These are phyloP conservation scores for Tetranychus truncatus DNA, from an alignment of 2,888 invertebrate genomes.

Conservation along the genomic window DNA sequence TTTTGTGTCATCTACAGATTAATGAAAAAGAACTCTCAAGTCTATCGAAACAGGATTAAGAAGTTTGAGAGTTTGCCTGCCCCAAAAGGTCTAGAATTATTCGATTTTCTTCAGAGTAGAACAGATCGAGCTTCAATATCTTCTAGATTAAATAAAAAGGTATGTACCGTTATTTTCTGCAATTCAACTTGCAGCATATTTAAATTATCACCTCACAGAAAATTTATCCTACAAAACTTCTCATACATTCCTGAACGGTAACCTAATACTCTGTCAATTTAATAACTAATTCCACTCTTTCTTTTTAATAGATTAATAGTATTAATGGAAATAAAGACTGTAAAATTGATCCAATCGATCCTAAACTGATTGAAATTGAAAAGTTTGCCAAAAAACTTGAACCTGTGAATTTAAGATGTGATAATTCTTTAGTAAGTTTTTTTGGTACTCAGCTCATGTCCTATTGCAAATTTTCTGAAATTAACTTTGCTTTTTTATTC, in stretches of 20 bases:
- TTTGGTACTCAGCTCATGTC: background rate
- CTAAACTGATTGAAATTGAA: constrained; percentile 22
- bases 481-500: background rate
- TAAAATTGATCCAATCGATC: constrained; percentile 17
- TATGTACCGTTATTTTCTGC: constrained; percentile 20
- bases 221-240: background rate
- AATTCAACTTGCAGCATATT: background rate
- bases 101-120: constrained; percentile 40
- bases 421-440: constrained; percentile 27
- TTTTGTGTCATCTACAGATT: constrained; percentile 11
- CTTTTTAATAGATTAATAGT: background rate
- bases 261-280: too few relatives aligned
- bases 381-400: constrained; percentile 31
- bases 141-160: constrained; percentile 27
- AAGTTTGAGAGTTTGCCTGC: constrained; percentile 56
- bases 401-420: constrained; percentile 28
- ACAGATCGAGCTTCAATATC: constrained; percentile 23
- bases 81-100: constrained; percentile 55
- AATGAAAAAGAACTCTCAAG: constrained; percentile 27
- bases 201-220: background rate
- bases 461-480: background rate
- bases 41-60: background rate
- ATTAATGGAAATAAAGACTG: background rate
- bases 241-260: background rate
- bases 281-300: background rate